Evolutionary conservation across 2,113 vertebrate genomes (phyloP).

Genomic region (Epinephelus lanceolatus): DNA sequence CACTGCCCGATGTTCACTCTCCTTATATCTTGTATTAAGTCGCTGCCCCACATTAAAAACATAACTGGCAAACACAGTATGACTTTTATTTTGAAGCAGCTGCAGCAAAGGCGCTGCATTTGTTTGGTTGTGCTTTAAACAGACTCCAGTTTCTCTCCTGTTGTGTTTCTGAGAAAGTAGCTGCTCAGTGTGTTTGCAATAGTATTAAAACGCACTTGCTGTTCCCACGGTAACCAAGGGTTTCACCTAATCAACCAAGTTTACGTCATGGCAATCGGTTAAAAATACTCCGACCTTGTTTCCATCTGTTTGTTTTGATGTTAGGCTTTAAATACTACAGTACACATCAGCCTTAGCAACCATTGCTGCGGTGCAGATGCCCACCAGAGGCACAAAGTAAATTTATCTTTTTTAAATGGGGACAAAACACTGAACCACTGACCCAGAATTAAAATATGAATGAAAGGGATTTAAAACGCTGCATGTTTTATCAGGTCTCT

Average conservation of each 20-base stretch:
- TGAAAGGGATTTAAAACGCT: background rate
- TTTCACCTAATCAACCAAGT: background rate
- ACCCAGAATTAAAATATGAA: conserved; percentile 5
- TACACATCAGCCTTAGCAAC: conserved; percentile 18
- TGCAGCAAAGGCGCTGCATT: background rate
- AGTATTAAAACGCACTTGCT: background rate
- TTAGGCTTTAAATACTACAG: conserved; percentile 8
- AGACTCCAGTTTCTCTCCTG: background rate
- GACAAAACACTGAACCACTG: background rate
- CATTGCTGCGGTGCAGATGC: background rate
- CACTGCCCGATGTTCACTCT: background rate
- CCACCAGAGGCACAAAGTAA: background rate
- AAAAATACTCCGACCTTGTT: conserved; percentile 8
- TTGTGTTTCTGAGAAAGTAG: background rate
- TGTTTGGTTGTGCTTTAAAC: background rate
- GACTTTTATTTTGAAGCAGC: too few relatives aligned
- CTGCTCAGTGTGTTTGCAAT: background rate
- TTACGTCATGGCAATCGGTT: background rate
- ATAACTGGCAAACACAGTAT: background rate
- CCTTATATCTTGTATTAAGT: background rate
- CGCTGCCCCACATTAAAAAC: background rate
- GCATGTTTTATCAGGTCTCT: conserved; percentile 13
- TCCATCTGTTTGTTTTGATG: background rate
- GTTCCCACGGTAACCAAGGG: background rate
- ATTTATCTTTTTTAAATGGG: background rate